Percentiles rank a stretch among this genome's conserved stretches.
phyloP scores from a whole-genome alignment of 2,113 vertebrate genomes.

The Aix galericulata region DNA sequence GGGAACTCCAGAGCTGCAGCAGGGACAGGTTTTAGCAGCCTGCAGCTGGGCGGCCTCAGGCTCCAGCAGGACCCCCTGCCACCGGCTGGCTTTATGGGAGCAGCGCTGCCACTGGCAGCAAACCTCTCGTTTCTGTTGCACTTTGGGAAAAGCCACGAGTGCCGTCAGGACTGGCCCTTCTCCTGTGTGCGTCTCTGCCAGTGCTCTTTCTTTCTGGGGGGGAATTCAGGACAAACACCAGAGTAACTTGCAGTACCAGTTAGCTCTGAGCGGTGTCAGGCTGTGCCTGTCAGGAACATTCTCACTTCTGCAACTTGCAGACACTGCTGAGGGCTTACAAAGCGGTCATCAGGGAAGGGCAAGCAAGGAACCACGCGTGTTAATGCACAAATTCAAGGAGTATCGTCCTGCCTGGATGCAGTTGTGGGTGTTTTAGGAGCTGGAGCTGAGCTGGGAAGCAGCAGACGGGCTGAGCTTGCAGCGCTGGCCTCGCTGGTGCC shows the following conservation, averaged over 20 bases:
- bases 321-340: neutral
- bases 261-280: neutral
- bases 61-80: neutral
- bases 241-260: neutral
- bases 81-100: neutral
- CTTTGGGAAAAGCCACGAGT: neutral
- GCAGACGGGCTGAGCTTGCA: neutral
- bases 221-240: neutral
- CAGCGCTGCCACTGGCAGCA: neutral
- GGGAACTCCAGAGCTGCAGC: neutral
- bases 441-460: neutral
- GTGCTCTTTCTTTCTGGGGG: neutral
- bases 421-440: accelerated
- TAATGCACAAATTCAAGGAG: accelerated
- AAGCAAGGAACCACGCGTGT: neutral
- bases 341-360: neutral
- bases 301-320: neutral
- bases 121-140: too few species aligned
- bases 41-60: accelerated
- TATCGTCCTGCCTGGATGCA: neutral
- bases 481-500: accelerated
- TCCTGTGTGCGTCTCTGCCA: accelerated
- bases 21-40: neutral
- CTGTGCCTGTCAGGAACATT: neutral
- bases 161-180: neutral